phyloP scores from a whole-genome alignment of 2,113 vertebrate genomes.

The Bothrops jararaca region DNA sequence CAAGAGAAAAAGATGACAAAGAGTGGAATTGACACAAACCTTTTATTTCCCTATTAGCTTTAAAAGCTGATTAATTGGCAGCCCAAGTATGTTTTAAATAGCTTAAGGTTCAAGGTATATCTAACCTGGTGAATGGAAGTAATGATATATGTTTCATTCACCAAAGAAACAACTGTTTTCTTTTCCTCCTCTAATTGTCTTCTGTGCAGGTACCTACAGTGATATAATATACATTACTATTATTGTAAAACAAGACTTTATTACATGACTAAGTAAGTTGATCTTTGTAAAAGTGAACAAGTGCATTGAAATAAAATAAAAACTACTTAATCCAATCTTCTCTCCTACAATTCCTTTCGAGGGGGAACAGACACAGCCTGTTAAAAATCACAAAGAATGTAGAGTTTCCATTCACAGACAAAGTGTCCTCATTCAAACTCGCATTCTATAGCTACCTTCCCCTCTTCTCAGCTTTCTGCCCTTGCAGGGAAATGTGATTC shows the following conservation, averaged over 20 bases:
- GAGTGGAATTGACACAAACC: slow-evolving; percentile 38
- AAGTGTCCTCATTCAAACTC: slow-evolving; percentile 93
- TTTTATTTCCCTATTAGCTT: slow-evolving; percentile 37
- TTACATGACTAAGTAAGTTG: slow-evolving; percentile 82
- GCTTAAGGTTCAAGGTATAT: slow-evolving; percentile 66
- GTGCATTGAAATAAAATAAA: slow-evolving; percentile 86
- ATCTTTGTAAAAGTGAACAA: slow-evolving; percentile 85
- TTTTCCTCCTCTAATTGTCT: slow-evolving; percentile 69
- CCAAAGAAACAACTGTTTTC: slow-evolving; percentile 75
- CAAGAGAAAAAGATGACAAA: not conserved
- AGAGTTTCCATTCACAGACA: slow-evolving; percentile 93
- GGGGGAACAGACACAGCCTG: slow-evolving; percentile 92
- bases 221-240: slow-evolving; percentile 72
- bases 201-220: slow-evolving; percentile 68
- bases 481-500: slow-evolving; percentile 83
- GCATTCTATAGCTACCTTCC: slow-evolving; percentile 85
- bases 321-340: slow-evolving; percentile 89
- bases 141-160: slow-evolving; percentile 73
- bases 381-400: slow-evolving; percentile 96
- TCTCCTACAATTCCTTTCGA: slow-evolving; percentile 79
- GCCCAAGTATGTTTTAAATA: slow-evolving; percentile 53
- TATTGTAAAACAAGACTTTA: slow-evolving; percentile 84
- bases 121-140: slow-evolving; percentile 65
- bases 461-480: slow-evolving; percentile 86
- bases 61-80: slow-evolving; percentile 61